Percentiles rank a stretch among this genome's conserved stretches.
These are phyloP conservation scores for Cryptus viduatorius DNA, from an alignment of 2,888 invertebrate species.

Conservation along the genomic window DNA sequence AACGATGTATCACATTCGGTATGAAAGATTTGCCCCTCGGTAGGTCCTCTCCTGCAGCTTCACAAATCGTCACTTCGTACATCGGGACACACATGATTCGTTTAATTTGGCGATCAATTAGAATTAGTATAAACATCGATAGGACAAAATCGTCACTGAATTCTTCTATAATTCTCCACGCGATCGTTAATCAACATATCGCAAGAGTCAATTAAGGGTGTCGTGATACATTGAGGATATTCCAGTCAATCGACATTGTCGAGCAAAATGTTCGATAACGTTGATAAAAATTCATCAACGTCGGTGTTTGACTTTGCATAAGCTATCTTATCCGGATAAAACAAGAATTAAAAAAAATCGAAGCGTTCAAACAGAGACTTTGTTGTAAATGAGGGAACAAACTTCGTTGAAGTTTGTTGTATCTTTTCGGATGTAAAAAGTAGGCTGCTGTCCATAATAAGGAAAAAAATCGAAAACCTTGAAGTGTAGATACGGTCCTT, in stretches of 20 bases:
- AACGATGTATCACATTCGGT: constrained; percentile 34
- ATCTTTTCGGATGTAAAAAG: no score
- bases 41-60: constrained; percentile 25
- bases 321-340: background rate
- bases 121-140: constrained; percentile 37
- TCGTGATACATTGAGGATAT: background rate
- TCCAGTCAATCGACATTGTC: background rate
- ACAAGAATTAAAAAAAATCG: background rate
- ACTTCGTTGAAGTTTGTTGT: no score
- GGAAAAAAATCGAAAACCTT: no score
- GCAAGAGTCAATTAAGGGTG: constrained; percentile 5
- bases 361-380: background rate
- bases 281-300: background rate
- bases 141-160: constrained; percentile 13
- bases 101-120: constrained; percentile 35
- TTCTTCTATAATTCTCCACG: background rate
- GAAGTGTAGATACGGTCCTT: constrained; percentile 50
- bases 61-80: constrained; percentile 21
- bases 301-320: background rate
- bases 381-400: no score
- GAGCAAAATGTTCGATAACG: background rate
- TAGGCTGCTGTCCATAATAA: no score
- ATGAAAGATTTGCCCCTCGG: constrained; percentile 40
- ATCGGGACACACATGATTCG: constrained; percentile 50
- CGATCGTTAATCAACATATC: constrained; percentile 14